phyloP scores from a whole-genome alignment of 1,140 invertebrate genomes.

The Drosophila nigromelanica region DNA sequence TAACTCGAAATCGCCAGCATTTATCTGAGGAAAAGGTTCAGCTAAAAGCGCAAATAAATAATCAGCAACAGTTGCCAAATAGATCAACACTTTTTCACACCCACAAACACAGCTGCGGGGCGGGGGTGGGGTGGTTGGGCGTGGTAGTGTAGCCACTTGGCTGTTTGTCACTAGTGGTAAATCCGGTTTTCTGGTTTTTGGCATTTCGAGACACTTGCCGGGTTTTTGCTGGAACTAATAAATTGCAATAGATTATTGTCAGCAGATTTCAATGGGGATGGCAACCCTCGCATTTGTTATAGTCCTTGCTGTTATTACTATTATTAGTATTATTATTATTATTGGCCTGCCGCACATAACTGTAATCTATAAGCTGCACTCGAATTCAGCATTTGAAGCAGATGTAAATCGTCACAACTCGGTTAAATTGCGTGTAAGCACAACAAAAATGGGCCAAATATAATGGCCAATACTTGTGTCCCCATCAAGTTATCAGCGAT shows the following conservation, averaged over 20 bases:
- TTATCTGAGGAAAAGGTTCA: slow-evolving; percentile 20
- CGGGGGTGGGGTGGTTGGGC: slow-evolving; percentile 14
- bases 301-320: slow-evolving; percentile 9
- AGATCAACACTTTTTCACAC: slow-evolving; percentile 65
- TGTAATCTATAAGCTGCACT: slow-evolving; percentile 60
- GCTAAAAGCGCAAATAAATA: slow-evolving; percentile 81
- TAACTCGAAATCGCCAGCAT: slow-evolving; percentile 22
- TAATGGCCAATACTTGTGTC: slow-evolving; percentile 30
- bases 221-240: slow-evolving; percentile 49
- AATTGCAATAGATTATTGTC: slow-evolving; percentile 79
- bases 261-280: slow-evolving; percentile 49
- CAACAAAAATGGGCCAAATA: slow-evolving; percentile 39
- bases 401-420: slow-evolving; percentile 71
- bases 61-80: slow-evolving; percentile 81
- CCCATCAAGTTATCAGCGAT: slow-evolving; percentile 15
- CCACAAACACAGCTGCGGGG: slow-evolving; percentile 8
- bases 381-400: slow-evolving; percentile 52
- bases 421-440: slow-evolving; percentile 56
- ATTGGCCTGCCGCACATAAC: slow-evolving; percentile 22
- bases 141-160: slow-evolving; percentile 42
- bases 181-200: slow-evolving; percentile 66
- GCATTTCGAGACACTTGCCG: slow-evolving; percentile 54
- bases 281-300: slow-evolving; percentile 74
- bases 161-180: slow-evolving; percentile 51
- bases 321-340: slow-evolving; percentile 5